Evolutionary conservation across 2,888 invertebrate genomes (phyloP).

Genomic region (Sisyra nigra): DNA sequence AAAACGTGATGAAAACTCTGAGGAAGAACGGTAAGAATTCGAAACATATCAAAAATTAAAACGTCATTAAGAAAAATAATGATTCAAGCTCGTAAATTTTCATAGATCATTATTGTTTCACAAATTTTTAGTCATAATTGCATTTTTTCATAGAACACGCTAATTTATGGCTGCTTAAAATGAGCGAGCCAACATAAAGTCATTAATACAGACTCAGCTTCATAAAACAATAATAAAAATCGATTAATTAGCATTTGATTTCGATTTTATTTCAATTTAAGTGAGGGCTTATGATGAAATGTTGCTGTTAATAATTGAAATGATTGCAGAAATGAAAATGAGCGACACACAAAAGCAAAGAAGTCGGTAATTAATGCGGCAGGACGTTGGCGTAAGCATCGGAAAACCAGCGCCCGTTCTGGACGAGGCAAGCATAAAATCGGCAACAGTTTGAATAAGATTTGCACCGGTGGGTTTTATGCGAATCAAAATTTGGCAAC

Average conservation of each 20-base stretch:
- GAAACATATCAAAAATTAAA: slow-evolving; percentile 12
- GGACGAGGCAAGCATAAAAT: slow-evolving; percentile 10
- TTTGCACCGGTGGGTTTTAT: neutral
- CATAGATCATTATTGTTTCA: slow-evolving; percentile 4
- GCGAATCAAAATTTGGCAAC: slow-evolving; percentile 1
- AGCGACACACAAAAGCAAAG: neutral
- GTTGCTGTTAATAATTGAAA: neutral
- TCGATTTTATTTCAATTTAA: slow-evolving; percentile 5
- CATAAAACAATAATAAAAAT: too few relatives aligned
- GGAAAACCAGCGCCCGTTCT: slow-evolving; percentile 13
- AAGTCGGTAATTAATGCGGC: slow-evolving; percentile 22
- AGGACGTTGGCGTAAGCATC: slow-evolving; percentile 24
- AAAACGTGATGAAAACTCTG: slow-evolving; percentile 13
- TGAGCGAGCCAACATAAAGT: neutral
- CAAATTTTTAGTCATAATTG: neutral
- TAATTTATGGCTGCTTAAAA: neutral
- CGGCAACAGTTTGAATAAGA: slow-evolving; percentile 4
- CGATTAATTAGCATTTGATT: too few relatives aligned
- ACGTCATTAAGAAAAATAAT: neutral
- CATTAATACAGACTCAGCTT: too few relatives aligned
- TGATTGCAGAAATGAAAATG: slow-evolving; percentile 3
- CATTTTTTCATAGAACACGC: neutral
- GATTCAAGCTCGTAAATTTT: neutral
- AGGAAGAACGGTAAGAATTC: slow-evolving; percentile 10
- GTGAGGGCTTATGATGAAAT: slow-evolving; percentile 8